A percentile compares a stretch with the other conserved stretches of the same genome.
Evolutionary conservation across 2,797 vertebrate species (phyloP).

Genomic region (Leucoraja ocellata): DNA sequence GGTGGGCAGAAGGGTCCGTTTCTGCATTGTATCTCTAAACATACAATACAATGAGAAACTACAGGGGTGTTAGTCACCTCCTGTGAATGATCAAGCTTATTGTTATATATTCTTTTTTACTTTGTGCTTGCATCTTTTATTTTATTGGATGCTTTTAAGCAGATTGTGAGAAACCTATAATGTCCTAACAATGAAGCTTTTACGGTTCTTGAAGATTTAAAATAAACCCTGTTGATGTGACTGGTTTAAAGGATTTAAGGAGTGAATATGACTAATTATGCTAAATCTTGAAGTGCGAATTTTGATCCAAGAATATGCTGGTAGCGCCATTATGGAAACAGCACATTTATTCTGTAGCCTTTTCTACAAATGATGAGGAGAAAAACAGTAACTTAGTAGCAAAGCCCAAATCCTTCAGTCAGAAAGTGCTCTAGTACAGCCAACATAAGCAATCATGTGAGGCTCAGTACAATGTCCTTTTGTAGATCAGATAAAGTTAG

Average conservation of each 20-base stretch:
- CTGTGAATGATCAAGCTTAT: not conserved
- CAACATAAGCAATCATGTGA: not conserved
- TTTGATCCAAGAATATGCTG: not conserved
- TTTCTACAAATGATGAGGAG: not conserved
- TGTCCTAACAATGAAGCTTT: not conserved
- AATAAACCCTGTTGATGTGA: not conserved
- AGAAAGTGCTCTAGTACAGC: not conserved
- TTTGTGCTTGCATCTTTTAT: not conserved
- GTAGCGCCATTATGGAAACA: not conserved
- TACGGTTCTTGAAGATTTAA: not conserved
- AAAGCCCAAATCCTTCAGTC: not conserved
- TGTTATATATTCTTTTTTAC: not conserved
- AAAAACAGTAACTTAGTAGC: not conserved
- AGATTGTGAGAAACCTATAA: not conserved
- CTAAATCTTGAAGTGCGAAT: not conserved
- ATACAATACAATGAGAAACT: not conserved
- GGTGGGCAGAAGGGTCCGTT: no score
- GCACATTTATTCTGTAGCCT: not conserved
- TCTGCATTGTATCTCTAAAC: no score
- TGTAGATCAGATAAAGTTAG: not conserved
- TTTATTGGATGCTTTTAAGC: not conserved
- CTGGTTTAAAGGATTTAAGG: conserved; percentile 2
- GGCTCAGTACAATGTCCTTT: not conserved
- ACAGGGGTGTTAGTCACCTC: not conserved
- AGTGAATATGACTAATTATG: not conserved